Evolutionary conservation across 1,140 invertebrate species (phyloP), one percentile per base, ranked within the genome.

Genomic region (Psilanteris sp.): DNA sequence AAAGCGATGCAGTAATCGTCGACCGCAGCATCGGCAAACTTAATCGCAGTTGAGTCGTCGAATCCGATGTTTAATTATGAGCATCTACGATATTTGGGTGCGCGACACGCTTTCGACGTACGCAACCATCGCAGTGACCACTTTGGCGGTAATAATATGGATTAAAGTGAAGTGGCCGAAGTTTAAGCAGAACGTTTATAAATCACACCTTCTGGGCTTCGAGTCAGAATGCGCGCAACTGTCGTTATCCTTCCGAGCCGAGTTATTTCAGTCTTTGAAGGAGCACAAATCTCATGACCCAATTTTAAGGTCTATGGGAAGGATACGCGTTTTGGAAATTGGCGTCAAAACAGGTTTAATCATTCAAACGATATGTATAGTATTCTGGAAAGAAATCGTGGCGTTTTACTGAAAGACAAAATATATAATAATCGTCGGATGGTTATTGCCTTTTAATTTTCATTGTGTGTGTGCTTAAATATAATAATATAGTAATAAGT

Each of bases 281-380:
- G 13, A 76, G 8, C 20, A 79, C 7, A 37, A 72, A 15, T 86
- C 83, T 0, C 61, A 70, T 14, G 81, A 88, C 32, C 27, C 61
- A 5, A 57, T 72, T 59, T 57, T 88, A 3, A 54, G 73, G 8
- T 76, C 62, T 0, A 55, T 81, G 32, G 67, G 75, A 8, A 48
- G 64, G n/a, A 82, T 87, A 29, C 75, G 85, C 8, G 41, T 88
- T 4, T 62, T 88, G 5, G 85, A 88, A 74, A 87, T 88, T 66
- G 85, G 84, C 1, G 84, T 87, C 5, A 87, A 87, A 82, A 87
- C 83, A 29, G 86, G 84, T 87, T 15, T 11, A 39, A 37, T 20
- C 18, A 20, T 20, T n/a, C n/a, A 20, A 20, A 20, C 18, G 5
- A 20, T 20, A n/a, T n/a, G n/a, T n/a, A n/a, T n/a, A n/a, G n/a